Evolutionary conservation across 2,113 vertebrate species (phyloP), one percentile per base, ranked within the genome.

Genomic region (Syngnathus typhle): DNA sequence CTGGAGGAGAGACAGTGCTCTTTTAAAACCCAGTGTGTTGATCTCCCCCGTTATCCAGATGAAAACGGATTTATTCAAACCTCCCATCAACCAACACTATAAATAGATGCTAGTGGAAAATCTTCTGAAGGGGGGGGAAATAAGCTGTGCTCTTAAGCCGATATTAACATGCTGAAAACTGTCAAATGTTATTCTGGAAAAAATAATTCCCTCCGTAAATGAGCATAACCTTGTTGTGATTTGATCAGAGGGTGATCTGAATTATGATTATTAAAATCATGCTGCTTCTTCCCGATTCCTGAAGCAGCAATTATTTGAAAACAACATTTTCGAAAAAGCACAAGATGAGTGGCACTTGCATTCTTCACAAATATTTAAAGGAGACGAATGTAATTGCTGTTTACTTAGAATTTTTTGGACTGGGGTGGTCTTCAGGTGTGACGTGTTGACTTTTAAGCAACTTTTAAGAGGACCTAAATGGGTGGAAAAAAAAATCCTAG

Each of bases 1-100:
- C 76, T 79, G 69, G 10, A 49, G 69, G 84, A 83, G 84, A 80
- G 77, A 67, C 75, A 23, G 86, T 82, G 86, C 86, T 86, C 85
- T 85, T 86, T 89, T 83, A 52, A 87, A 89, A 87, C 82, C 86
- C 80, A 77, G 75, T 76, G 75, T 77, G 76, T 83, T 89, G 84
- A 88, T 84, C 86, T 83, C 85, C 41, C 77, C 81, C 59, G 85
- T 87, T 86, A 89, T 89, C 88, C 88, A 89, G 88, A 89, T 89
- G 81, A 84, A 86, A 88, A 89, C 84, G 86, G 88, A 89, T 89
- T 89, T 89, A 88, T 81, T 88, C 85, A 82, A 87, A 87, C 82
- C 85, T 80, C 81, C 84, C 85, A 87, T 89, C 86, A 83, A 80
- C 76, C n/a, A 3, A 63, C 75, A 65, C 88, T 89, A 89, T 88